Base-by-base conservation (phyloP, 2,113 vertebrate genomes). In the Mobula hypostoma region DNA sequence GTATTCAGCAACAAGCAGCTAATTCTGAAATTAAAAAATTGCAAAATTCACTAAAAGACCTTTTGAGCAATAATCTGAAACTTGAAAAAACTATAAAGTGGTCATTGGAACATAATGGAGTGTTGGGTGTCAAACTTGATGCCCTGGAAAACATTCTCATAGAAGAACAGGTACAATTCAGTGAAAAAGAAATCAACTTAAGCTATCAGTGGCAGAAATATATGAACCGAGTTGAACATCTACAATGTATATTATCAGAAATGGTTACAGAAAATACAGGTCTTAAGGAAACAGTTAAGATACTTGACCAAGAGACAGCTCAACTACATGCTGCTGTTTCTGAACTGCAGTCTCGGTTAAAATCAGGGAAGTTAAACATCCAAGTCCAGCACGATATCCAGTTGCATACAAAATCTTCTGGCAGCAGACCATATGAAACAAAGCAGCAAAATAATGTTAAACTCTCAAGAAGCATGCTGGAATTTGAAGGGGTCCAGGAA, bases 41-140 rank as follows among this genome's bases (percentile, higher is more conserved):
- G 36, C 91, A 93, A 72, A 56, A 74, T 7, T 74, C 70, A 93
- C 12, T 93, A 93, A 93, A 74, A 66, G 91, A 74, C 21, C 91
- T 74, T 74, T 21, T 48, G 68, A 74, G 91, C 74, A 93, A 66
- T 56, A 93, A 93, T 76, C 61, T 56, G 36, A 74, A 74, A 74
- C 91, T 93, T 5, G 70, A 93, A 76, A 70, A 93, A 56, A 93
- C 91, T 15, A 93, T 93, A 48, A 93, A 48, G 74, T 93, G 91
- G 91, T 74, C 91, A 15, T 70, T 93, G 91, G 91, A 74, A 56
- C 68, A 68, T 15, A 93, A 93, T 56, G 91, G 36, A 14, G 91
- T 93, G 27, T 29, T 93, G 32, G 91, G 24, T 93, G 21, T 93
- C 66, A 74, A 93, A 40, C 91, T 93, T 93, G 91, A 68, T 29